Base-by-base conservation (phyloP, 2,797 vertebrate species). In the Enoplosus armatus region DNA sequence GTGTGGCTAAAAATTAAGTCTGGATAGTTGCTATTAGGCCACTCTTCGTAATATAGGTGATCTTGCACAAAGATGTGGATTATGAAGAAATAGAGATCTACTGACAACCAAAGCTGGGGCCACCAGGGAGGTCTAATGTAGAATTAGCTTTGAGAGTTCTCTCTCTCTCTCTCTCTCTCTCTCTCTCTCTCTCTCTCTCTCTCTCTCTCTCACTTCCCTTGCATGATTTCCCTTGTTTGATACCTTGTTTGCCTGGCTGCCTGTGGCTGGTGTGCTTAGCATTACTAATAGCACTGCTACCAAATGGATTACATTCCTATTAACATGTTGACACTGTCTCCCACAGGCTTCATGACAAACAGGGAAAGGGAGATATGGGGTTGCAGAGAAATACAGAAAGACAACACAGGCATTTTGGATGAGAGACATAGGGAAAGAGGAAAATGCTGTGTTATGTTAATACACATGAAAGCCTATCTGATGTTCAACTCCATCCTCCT, bases 221-320 rank as follows among this genome's bases (percentile, higher is more conserved):
- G 39, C 59, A 67, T 63, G 56, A 71, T 63, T 79, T 73, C 63
- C 54, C 77, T 55, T 67, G 72, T 66, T 69, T 72, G 27, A 71
- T 48, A 55, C 75, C 69, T 62, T 79, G 60, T 85, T 62, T 82
- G 59, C 62, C 63, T 54, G 66, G 55, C 71, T 75, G 77, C 66
- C 37, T 70, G 66, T 75, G 72, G 72, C 69, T 62, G 70, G 43
- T 84, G 76, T 82, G 75, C 79, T 82, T 48, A 82, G 81, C 78
- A 79, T 85, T 41, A 61, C 75, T 82, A 79, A 88, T 77, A 72
- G 54, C 61, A 50, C 26, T 45, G 55, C 80, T 63, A 77, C 55
- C 72, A 72, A 74, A 80, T 72, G 65, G 79, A 86, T 88, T 80
- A 82, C 65, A 80, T 82, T 80, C 53, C 76, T 62, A 75, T 80